Evolutionary conservation across 1,140 invertebrate species (phyloP).

Genomic region (Rhagoletis zephyria): DNA sequence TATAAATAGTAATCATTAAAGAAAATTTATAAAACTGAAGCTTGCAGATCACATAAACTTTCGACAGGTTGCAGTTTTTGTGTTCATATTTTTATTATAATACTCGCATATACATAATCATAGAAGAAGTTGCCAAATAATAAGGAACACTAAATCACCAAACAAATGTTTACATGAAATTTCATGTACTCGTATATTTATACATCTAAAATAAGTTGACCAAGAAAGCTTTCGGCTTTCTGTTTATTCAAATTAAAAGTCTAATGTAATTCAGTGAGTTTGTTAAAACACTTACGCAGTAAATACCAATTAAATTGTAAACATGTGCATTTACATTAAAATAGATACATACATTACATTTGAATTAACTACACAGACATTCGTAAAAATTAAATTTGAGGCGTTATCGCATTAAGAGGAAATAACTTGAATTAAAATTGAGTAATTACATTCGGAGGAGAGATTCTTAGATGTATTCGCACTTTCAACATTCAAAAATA

Average conservation of each 20-base stretch:
- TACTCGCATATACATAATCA: constrained; percentile 13
- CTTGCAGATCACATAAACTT: neutral
- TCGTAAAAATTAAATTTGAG: neutral
- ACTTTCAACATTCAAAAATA: constrained; percentile 2
- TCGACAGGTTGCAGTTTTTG: too few species aligned
- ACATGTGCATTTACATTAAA: neutral
- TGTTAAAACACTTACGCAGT: neutral
- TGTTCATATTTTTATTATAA: constrained; percentile 29
- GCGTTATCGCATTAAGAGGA: neutral
- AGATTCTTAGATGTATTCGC: constrained; percentile 9
- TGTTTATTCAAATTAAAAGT: neutral
- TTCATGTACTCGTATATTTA: neutral
- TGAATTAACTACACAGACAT: neutral
- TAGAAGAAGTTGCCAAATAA: neutral
- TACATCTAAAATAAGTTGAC: too few species aligned
- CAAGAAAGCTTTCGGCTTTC: too few species aligned
- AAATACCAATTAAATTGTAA: constrained; percentile 18
- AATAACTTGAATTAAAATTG: neutral
- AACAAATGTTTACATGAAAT: neutral
- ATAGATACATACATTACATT: neutral
- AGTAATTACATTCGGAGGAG: neutral
- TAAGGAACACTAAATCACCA: neutral
- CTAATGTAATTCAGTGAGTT: neutral
- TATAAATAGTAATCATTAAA: neutral
- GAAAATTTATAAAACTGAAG: constrained; percentile 4